A percentile compares a stretch with the other conserved stretches of the same genome.
Evolutionary conservation across 2,888 invertebrate genomes (phyloP).

Genomic region (Zelleria hepariella): DNA sequence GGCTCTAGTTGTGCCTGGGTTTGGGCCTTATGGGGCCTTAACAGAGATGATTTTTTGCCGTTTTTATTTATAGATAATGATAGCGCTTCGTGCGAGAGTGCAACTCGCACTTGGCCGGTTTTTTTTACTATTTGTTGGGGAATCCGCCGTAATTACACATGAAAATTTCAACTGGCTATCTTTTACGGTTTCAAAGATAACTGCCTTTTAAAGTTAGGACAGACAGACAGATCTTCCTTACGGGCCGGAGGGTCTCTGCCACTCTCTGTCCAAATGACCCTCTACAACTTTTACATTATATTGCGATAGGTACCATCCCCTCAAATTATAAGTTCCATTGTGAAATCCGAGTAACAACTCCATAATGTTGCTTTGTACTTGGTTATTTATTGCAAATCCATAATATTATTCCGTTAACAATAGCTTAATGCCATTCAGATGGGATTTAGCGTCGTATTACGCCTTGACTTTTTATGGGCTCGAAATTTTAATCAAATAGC

Average conservation of each 20-base stretch:
- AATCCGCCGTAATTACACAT: too few relatives aligned
- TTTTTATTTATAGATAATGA: too few relatives aligned
- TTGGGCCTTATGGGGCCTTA: too few relatives aligned
- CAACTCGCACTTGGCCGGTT: too few relatives aligned
- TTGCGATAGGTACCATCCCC: background rate
- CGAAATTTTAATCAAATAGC: background rate
- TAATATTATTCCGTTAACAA: background rate
- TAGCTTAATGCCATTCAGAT: background rate
- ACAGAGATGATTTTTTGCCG: too few relatives aligned
- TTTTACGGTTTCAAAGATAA: too few relatives aligned
- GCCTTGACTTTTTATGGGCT: background rate
- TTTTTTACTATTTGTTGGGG: too few relatives aligned
- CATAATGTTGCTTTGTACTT: background rate
- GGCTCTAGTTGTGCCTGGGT: too few relatives aligned
- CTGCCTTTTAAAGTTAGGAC: too few relatives aligned
- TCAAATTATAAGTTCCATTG: constrained; percentile 3
- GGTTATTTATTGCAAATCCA: background rate
- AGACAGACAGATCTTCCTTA: background rate
- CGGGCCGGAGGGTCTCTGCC: background rate
- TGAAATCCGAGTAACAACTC: background rate
- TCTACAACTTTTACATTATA: too few relatives aligned
- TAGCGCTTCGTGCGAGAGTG: too few relatives aligned
- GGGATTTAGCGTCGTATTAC: background rate
- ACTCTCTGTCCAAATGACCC: background rate
- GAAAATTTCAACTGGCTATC: too few relatives aligned